Percentiles rank a stretch among this genome's conserved stretches.
phyloP scores from a whole-genome alignment of 2,113 vertebrate species.

The Telmatochromis brachygnathus region DNA sequence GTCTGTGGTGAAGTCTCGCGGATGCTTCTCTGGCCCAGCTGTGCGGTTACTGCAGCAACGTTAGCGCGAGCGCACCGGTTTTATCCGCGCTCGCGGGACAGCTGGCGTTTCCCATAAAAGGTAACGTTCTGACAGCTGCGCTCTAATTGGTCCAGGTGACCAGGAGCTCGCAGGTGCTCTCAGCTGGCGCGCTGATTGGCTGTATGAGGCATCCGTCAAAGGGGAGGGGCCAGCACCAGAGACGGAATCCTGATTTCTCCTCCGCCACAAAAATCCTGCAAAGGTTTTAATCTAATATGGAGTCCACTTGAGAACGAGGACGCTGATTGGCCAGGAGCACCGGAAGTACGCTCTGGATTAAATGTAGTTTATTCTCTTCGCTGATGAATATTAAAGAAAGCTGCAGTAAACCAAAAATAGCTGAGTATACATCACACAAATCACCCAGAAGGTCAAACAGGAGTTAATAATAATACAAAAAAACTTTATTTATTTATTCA shows the following conservation, averaged over 20 bases:
- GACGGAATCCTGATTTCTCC: background rate
- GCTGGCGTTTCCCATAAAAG: background rate
- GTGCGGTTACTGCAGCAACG: background rate
- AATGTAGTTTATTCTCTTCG: rapidly evolving
- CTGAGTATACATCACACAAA: background rate
- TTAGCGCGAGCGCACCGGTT: background rate
- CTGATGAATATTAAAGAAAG: background rate
- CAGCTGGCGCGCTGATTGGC: background rate
- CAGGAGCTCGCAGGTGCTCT: background rate
- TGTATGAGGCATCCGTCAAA: background rate
- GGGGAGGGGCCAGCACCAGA: background rate
- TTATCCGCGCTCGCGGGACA: background rate
- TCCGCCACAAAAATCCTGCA: rapidly evolving
- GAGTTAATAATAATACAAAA: background rate
- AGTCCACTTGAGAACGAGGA: background rate
- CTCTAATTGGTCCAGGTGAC: background rate
- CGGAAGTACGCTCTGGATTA: background rate
- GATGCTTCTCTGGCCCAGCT: background rate
- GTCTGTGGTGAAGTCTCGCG: background rate
- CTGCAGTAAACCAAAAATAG: rapidly evolving
- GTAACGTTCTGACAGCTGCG: background rate
- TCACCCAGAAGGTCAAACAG: background rate
- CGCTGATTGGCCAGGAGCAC: background rate
- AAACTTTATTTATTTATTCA: rapidly evolving
- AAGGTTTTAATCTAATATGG: background rate